These are phyloP conservation scores for Collichthys lucidus DNA, from an alignment of 2,113 vertebrate genomes.

Conservation along the genomic window DNA sequence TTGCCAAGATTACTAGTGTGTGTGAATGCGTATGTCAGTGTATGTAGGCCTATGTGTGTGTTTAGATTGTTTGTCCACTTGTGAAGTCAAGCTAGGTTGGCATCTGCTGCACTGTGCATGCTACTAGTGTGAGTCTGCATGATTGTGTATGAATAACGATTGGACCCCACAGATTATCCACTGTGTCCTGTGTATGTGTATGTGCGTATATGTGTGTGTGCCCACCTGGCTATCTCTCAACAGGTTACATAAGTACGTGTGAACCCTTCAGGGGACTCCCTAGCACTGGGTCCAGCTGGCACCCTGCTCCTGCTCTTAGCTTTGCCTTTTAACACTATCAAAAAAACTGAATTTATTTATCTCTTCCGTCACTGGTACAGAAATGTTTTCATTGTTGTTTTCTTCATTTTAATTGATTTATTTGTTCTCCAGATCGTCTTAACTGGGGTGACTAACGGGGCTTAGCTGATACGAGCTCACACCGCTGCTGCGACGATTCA, in stretches of 20 bases:
- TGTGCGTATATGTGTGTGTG: slow-evolving; percentile 3
- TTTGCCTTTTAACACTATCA: slow-evolving; percentile 47
- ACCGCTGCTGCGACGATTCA: slow-evolving; percentile 44
- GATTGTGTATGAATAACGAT: slow-evolving; percentile 50
- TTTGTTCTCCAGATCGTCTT: slow-evolving; percentile 54
- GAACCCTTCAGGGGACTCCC: slow-evolving; percentile 66
- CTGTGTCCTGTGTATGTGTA: slow-evolving; percentile 27
- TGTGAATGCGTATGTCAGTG: slow-evolving; percentile 6
- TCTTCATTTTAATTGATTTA: slow-evolving; percentile 64
- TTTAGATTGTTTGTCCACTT: slow-evolving; percentile 68
- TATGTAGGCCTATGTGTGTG: slow-evolving; percentile 11
- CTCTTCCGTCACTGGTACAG: slow-evolving; percentile 36
- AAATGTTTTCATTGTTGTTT: slow-evolving; percentile 6
- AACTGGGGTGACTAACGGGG: slow-evolving; percentile 58
- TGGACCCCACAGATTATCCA: slow-evolving; percentile 50
- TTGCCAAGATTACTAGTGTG: slow-evolving; percentile 61
- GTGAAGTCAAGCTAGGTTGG: slow-evolving; percentile 72
- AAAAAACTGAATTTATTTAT: slow-evolving; percentile 49
- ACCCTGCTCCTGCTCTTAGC: slow-evolving; percentile 23
- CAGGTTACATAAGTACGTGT: slow-evolving; percentile 67
- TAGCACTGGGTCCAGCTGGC: slow-evolving; percentile 66
- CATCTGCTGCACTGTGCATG: slow-evolving; percentile 63
- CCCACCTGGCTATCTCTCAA: slow-evolving; percentile 63
- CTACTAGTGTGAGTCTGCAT: slow-evolving; percentile 38
- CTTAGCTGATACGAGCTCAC: slow-evolving; percentile 48